Percentiles rank a stretch among this genome's conserved stretches.
Evolutionary conservation across 2,113 vertebrate species (phyloP).

Genomic region (Paralichthys olivaceus): DNA sequence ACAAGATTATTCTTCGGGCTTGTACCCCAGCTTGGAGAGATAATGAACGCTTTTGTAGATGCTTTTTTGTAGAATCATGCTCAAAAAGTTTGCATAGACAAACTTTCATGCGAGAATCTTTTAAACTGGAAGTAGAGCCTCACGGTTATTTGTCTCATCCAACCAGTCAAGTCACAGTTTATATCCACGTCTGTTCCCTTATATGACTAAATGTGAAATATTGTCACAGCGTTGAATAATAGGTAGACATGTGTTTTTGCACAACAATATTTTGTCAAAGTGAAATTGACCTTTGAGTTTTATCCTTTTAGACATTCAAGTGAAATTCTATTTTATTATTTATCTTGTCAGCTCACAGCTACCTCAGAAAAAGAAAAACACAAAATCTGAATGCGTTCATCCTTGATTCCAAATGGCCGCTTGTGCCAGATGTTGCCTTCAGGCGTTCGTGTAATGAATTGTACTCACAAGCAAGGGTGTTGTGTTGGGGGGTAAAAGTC

Average conservation of each 20-base stretch:
- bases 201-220: neutral
- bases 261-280: neutral
- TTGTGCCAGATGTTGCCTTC: neutral
- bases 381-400: neutral
- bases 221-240: neutral
- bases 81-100: conserved; percentile 21
- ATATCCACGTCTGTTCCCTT: neutral
- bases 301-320: neutral
- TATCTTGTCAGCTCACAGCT: neutral
- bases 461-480: neutral
- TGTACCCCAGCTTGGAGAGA: conserved; percentile 38
- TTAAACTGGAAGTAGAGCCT: neutral
- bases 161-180: neutral
- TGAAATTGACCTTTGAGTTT: neutral
- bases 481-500: no score
- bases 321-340: neutral
- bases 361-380: neutral
- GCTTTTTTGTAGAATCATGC: conserved; percentile 30
- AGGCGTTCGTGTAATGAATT: neutral
- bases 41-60: conserved; percentile 49
- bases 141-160: neutral
- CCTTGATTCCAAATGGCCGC: neutral
- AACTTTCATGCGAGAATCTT: conserved; percentile 11
- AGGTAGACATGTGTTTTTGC: neutral
- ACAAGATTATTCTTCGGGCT: conserved; percentile 34